These are phyloP conservation scores for Phalacrocorax aristotelis DNA, from an alignment of 2,113 vertebrate genomes.

Conservation along the genomic window DNA sequence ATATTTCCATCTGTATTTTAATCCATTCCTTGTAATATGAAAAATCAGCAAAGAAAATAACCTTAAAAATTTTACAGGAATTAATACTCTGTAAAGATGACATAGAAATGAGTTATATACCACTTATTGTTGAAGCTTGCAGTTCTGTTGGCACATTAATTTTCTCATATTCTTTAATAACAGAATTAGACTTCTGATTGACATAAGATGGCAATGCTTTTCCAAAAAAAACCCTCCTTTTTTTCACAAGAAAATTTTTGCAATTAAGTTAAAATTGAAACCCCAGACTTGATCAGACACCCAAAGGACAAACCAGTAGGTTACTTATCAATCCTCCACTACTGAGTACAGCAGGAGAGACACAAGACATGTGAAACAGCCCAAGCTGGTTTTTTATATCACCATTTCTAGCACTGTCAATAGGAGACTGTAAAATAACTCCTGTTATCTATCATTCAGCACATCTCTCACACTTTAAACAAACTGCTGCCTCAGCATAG, in stretches of 20 bases:
- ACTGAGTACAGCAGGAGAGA: neutral
- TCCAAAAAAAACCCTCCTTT: accelerated
- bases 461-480: neutral
- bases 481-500: neutral
- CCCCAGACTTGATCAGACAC: neutral
- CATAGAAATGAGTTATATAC: neutral
- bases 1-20: neutral
- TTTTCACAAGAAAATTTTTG: neutral
- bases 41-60: neutral
- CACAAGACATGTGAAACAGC: neutral
- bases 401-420: neutral
- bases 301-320: neutral
- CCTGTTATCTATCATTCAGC: neutral
- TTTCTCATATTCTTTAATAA: neutral
- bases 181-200: neutral
- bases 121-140: neutral
- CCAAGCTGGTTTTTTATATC: neutral
- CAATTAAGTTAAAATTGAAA: neutral
- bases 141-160: neutral
- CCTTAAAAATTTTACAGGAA: neutral
- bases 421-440: neutral
- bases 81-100: neutral
- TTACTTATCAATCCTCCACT: neutral
- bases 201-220: neutral
- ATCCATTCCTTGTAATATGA: neutral